Evolutionary conservation across 2,888 invertebrate genomes (phyloP).

Genomic region (Cheilosia grossa): DNA sequence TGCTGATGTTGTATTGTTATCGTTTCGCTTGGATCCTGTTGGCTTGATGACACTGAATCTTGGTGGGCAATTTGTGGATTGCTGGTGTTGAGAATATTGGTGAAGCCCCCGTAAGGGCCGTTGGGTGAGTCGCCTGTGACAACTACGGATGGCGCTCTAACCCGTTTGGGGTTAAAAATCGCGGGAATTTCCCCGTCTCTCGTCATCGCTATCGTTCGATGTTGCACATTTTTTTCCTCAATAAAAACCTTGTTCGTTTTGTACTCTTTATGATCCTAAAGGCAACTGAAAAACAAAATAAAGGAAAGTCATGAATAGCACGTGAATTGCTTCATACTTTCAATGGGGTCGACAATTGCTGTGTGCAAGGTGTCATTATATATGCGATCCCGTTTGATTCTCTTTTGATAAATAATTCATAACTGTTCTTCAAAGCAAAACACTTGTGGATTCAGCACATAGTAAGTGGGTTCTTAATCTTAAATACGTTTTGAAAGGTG

Average conservation of each 20-base stretch:
- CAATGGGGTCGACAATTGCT: not conserved
- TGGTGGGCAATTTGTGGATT: slow-evolving; percentile 84
- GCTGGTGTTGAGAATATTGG: slow-evolving; percentile 84
- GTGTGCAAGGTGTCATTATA: slow-evolving; percentile 4
- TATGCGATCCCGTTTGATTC: slow-evolving; percentile 9
- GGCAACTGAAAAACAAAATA: slow-evolving; percentile 22
- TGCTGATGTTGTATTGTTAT: slow-evolving; percentile 78
- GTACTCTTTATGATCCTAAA: slow-evolving; percentile 6
- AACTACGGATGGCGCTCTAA: slow-evolving; percentile 88
- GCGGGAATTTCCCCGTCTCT: slow-evolving; percentile 91
- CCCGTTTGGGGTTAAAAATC: slow-evolving; percentile 91
- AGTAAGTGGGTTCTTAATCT: slow-evolving; percentile 1
- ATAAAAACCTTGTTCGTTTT: slow-evolving; percentile 29
- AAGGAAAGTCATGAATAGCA: slow-evolving; percentile 1
- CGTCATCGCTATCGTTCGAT: slow-evolving; percentile 84
- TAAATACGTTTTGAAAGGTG: not conserved
- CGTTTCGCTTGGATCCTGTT: slow-evolving; percentile 85
- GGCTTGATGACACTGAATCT: slow-evolving; percentile 86
- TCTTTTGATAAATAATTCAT: not conserved
- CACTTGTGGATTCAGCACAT: slow-evolving; percentile 4
- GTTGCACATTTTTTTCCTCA: slow-evolving; percentile 38
- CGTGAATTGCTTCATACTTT: not conserved
- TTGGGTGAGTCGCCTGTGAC: slow-evolving; percentile 87
- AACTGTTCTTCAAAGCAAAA: not conserved
- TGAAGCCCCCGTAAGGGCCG: slow-evolving; percentile 83